These are phyloP conservation scores for Illadopsis cleaveri DNA, from an alignment of 2,113 vertebrate species.

Conservation along the genomic window DNA sequence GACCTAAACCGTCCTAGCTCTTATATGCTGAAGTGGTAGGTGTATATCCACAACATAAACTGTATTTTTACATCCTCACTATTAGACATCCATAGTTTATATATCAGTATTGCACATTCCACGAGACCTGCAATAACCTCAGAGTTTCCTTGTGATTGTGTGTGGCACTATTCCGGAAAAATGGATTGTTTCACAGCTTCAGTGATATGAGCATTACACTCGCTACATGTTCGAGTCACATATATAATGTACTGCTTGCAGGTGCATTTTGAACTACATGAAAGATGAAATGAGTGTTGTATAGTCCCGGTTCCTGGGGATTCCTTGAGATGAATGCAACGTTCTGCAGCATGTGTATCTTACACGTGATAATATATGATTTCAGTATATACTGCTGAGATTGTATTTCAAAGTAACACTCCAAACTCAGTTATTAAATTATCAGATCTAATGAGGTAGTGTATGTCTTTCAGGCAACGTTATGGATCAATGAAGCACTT, in stretches of 20 bases:
- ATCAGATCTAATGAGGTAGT: neutral
- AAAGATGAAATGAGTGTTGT: neutral
- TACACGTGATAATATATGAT: neutral
- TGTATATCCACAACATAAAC: neutral
- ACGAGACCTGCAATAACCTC: neutral
- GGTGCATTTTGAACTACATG: neutral
- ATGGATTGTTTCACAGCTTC: neutral
- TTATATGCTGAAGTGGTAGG: neutral
- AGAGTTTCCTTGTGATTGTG: neutral
- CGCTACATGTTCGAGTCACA: neutral
- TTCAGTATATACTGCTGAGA: neutral
- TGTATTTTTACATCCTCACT: neutral
- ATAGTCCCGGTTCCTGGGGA: neutral
- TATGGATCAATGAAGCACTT: neutral
- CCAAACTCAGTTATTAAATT: neutral
- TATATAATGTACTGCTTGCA: fast-evolving
- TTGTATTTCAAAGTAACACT: neutral
- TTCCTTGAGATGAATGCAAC: neutral
- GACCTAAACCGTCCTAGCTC: neutral
- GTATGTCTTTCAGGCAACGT: neutral
- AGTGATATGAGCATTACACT: fast-evolving
- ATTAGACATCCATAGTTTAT: neutral
- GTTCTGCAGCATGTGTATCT: fast-evolving
- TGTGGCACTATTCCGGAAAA: neutral
- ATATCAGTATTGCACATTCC: neutral